phyloP scores from a whole-genome alignment of 2,797 vertebrate genomes.

The Poeciliopsis paucimaculata region DNA sequence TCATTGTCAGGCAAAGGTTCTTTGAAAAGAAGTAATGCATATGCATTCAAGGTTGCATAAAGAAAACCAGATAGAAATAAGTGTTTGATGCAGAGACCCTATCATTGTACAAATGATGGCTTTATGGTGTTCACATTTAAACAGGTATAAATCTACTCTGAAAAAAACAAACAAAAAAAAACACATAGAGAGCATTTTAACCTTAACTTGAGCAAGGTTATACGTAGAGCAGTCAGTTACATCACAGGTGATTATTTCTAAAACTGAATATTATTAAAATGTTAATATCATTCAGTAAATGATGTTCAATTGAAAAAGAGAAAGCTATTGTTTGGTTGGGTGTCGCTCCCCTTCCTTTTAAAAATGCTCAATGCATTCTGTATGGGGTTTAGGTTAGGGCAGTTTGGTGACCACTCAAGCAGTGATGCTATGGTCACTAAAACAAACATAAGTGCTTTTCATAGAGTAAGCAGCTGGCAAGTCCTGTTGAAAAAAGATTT shows the following conservation, averaged over 20 bases:
- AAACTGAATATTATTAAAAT: neutral
- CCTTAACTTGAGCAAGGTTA: neutral
- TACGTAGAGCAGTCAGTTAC: neutral
- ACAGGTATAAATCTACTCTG: neutral
- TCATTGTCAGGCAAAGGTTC: neutral
- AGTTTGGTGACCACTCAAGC: too few species aligned
- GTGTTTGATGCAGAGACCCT: neutral
- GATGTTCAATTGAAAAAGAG: neutral
- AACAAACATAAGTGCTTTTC: too few species aligned
- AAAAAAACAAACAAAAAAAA: neutral
- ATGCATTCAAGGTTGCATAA: neutral
- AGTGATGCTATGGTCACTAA: too few species aligned
- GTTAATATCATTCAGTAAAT: neutral
- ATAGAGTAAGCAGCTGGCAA: too few species aligned
- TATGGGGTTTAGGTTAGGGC: too few species aligned
- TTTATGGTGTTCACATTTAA: neutral
- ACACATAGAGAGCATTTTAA: neutral
- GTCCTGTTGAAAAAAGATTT: too few species aligned
- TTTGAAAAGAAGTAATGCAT: neutral
- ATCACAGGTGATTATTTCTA: neutral
- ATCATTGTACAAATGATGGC: neutral
- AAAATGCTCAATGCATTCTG: too few species aligned
- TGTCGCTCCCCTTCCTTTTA: too few species aligned
- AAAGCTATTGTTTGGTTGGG: neutral
- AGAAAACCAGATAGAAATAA: neutral